Base-by-base conservation (phyloP, 2,113 vertebrate species). In the Stegastes partitus region DNA sequence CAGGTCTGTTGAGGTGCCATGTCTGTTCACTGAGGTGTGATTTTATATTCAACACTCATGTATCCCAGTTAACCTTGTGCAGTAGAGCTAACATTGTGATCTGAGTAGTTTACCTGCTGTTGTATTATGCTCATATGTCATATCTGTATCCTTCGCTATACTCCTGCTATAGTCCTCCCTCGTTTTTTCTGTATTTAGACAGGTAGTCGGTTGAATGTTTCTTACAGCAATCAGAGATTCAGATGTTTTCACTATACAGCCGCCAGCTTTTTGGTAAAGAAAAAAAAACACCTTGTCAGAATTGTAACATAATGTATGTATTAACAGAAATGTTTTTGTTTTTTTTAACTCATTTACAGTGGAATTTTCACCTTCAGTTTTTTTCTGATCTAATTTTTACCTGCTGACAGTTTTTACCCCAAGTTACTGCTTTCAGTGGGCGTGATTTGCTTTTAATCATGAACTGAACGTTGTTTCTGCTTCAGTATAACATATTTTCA, bases 51-150 rank as follows among this genome's bases (percentile, higher is more conserved):
- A 23, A 3, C 57, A 49, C 51, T 84, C 68, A 25, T 85, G 82
- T 90, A 81, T 85, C 55, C 74, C 68, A 88, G 81, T 84, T 84
- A 82, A 82, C 21, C 28, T 78, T 83, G 89, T 93, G 86, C 83
- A 34, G 87, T 92, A 91, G 77, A 87, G 56, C 81, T 82, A 76
- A 83, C 62, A 47, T 87, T 80, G 83, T 93, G 84, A 74, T 82
- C 61, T 12, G 59, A 87, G 77, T 88, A 82, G 85, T 91, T 86
- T 66, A 86, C 59, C 76, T 80, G 79, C 79, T 58, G 90, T 92
- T 67, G 54, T 81, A 54, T 87, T 74, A 68, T 74, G 71, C 83
- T 70, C 64, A 70, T 62, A 56, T 80, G 80, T 87, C 81, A 80
- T 77, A 73, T 72, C 79, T 91, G 84, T 90, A 73, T 66, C 73